Conservation (phyloP, 2,113 vertebrate species). For the Lamprotornis superbus region DNA sequence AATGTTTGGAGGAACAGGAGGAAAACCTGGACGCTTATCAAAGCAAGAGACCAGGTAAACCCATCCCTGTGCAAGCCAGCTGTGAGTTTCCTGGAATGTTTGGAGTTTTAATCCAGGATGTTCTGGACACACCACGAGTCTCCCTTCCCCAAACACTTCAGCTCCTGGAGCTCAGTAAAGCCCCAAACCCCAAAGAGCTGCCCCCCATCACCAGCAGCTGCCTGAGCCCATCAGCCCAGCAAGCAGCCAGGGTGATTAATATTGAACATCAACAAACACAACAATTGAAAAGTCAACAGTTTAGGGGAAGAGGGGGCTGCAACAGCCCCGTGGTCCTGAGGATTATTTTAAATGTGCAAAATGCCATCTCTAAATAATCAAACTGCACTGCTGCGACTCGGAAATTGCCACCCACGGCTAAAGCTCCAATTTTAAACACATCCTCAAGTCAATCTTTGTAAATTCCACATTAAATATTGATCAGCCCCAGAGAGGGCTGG, state of each 20-base stretch:
- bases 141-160: rapidly evolving
- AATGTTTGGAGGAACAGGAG: neutral
- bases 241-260: rapidly evolving
- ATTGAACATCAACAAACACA: neutral
- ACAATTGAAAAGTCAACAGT: constrained; percentile 16
- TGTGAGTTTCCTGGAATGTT: neutral
- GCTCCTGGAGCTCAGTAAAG: rapidly evolving
- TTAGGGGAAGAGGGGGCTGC: neutral
- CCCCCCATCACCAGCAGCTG: rapidly evolving
- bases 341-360: constrained; percentile 2
- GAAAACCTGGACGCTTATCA: neutral
- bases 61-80: neutral
- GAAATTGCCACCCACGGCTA: constrained; percentile 79
- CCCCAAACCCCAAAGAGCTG: neutral
- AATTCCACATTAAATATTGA: constrained; percentile 82
- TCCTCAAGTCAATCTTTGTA: constrained; percentile 76
- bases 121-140: rapidly evolving
- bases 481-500: constrained; percentile 68
- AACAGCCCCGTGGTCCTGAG: neutral
- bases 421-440: constrained; percentile 74
- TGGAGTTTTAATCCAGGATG: too few relatives aligned
- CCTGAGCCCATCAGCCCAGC: neutral
- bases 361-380: constrained; percentile 44
- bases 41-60: neutral
- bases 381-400: constrained; percentile 50